Percentiles rank a stretch among this genome's conserved stretches.
These are phyloP conservation scores for Branchipolynoe longqiensis DNA, from an alignment of 2,888 invertebrate genomes.

Conservation along the genomic window DNA sequence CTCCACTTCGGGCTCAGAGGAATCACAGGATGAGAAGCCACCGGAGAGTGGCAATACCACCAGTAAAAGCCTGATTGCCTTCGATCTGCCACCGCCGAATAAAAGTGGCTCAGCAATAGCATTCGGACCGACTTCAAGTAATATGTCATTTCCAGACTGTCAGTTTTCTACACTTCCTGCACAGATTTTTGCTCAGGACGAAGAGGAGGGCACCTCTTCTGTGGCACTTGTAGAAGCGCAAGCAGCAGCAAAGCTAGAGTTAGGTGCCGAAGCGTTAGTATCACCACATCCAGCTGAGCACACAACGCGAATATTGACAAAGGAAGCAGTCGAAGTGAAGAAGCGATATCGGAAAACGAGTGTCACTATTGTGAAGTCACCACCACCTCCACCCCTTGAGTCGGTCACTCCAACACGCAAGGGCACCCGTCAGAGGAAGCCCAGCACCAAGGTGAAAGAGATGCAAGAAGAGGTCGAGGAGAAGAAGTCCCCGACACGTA, in stretches of 20 bases:
- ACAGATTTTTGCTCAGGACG: conserved; percentile 38
- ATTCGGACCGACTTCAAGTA: conserved; percentile 4
- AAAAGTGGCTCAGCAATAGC: not conserved
- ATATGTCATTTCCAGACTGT: conserved; percentile 30
- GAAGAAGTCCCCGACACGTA: not conserved
- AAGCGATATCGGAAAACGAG: conserved; percentile 1
- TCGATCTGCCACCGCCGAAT: not conserved
- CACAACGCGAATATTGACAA: not conserved
- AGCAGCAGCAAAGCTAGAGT: not conserved
- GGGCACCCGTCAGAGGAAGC: conserved; percentile 11
- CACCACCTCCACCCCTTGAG: conserved; percentile 1
- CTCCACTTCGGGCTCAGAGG: conserved; percentile 11
- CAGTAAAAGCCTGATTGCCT: not conserved
- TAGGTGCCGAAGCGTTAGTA: not conserved
- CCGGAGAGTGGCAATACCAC: not conserved
- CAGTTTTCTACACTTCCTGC: conserved; percentile 20
- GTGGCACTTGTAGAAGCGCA: not conserved
- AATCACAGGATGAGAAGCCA: conserved; percentile 20
- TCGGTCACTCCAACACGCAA: not conserved
- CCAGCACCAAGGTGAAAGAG: conserved; percentile 39
- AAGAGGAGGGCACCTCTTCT: no score
- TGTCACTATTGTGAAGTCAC: not conserved
- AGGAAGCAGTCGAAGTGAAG: not conserved
- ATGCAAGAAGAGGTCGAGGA: conserved; percentile 33
- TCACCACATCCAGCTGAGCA: not conserved